Evolutionary conservation across 2,888 invertebrate genomes (phyloP), one percentile per base, ranked within the genome.

Genomic region (Dasysyrphus albostriatus): DNA sequence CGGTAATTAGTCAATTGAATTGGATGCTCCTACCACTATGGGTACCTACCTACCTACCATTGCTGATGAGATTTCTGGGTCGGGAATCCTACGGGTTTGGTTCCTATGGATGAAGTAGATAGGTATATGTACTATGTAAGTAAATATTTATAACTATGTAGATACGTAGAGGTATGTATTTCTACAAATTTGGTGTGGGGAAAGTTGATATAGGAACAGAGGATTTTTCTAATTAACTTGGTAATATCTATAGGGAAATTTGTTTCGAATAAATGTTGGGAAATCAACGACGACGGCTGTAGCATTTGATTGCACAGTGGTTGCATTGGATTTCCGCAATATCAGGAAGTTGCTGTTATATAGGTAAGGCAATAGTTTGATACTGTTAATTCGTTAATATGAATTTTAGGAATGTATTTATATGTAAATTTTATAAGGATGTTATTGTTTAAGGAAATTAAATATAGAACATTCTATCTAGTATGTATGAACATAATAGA

Each of bases 1-100:
- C 83, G 87, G 87, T 79, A 87, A 87, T 87, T 87, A 87, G 87
- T 87, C 87, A 87, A 87, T 87, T 87, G 87, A 79, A 83, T 69
- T 81, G 54, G 72, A 77, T 77, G 37, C 29, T 69, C 37, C 19
- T 69, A 69, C 42, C 61, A 44, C 54, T 29, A 69, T 54, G 39
- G 54, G 51, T 69, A 49, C 47, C 54, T 51, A 37, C 3, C 10
- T 10, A 73, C 24, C 67, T 47, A 49, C 32, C 67, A 59, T 58
- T 47, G 44, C 54, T 59, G 54, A 74, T 72, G 51, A 56, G 69
- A 85, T 81, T 76, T 73, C 47, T 69, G 73, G 77, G 69, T 82
- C n/a, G 77, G 44, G 29, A 70, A 74, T 78, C 73, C 72, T 56
- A 32, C 14, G 16, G 32, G n/a, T 9, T 51, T 56, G 56, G 54